A percentile compares a stretch with the other conserved stretches of the same genome.
phyloP scores from a whole-genome alignment of 1,140 invertebrate species.

The Potamilus streckersoni region DNA sequence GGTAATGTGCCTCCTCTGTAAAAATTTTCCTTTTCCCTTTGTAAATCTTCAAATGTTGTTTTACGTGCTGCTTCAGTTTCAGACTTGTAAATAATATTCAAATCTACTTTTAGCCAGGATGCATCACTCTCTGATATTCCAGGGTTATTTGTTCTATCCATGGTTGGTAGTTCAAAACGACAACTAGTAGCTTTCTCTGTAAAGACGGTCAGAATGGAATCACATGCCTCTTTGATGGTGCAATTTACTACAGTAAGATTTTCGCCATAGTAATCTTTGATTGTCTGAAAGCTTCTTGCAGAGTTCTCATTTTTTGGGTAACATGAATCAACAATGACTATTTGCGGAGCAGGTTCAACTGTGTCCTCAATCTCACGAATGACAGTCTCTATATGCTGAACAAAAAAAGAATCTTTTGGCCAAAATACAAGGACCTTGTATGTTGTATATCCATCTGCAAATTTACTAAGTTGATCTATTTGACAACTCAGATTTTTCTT shows the following conservation, averaged over 20 bases:
- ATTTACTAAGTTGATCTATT: slow-evolving; percentile 21
- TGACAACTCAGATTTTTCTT: slow-evolving; percentile 20
- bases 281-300: too few relatives aligned
- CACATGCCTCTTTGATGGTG: too few relatives aligned
- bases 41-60: slow-evolving; percentile 14
- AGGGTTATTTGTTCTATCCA: slow-evolving; percentile 5
- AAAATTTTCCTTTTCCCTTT: slow-evolving; percentile 38
- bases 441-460: slow-evolving; percentile 29
- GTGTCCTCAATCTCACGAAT: too few relatives aligned
- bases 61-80: slow-evolving; percentile 21
- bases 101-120: slow-evolving; percentile 40
- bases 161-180: slow-evolving; percentile 19
- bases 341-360: too few relatives aligned
- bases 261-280: too few relatives aligned
- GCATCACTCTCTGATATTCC: slow-evolving; percentile 28
- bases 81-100: slow-evolving; percentile 38
- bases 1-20: slow-evolving; percentile 42
- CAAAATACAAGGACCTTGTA: slow-evolving; percentile 35
- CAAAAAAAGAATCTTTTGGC: slow-evolving; percentile 11
- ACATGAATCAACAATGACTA: too few relatives aligned
- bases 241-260: too few relatives aligned
- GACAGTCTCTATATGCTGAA: neutral
- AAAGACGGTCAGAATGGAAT: too few relatives aligned
- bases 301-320: too few relatives aligned
- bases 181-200: too few relatives aligned